Base-by-base conservation (phyloP, 2,888 invertebrate genomes). In the Rhagonycha lutea region DNA sequence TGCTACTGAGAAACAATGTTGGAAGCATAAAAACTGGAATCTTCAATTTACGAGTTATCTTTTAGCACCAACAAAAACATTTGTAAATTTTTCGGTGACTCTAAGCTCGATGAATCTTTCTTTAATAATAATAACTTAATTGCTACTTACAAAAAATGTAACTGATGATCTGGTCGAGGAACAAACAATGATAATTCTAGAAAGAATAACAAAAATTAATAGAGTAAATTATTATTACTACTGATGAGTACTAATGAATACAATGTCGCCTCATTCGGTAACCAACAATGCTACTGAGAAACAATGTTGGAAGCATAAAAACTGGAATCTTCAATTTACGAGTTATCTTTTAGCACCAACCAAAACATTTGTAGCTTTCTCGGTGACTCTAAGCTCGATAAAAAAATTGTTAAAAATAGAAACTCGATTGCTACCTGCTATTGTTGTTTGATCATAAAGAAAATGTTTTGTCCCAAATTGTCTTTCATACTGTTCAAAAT, bases 401-500 rank as follows among this genome's bases (percentile, higher is more conserved):
- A 60, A 60, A 18, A 60, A 60, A 11, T 69, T 11, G 7, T 69
- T 60, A 29, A 67, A 24, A n/a, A 14, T 18, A 32, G 18, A 9
- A 28, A 24, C 23, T 10, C 0, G 9, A 5, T 23, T 5, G 5
- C 11, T 63, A 11, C 18, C 3, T 63, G 14, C 1, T 9, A 12
- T 32, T 32, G 4, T 32, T 0, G n/a, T 2, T 4, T 3, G n/a
- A 47, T 68, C 70, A 74, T 72, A 76, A 74, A 71, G 73, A 32
- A 65, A 47, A n/a, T 4, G n/a, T n/a, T n/a, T n/a, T n/a, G 18
- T 18, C 18, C 32, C n/a, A 14, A 74, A 77, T 61, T 61, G 71
- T 69, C 69, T 85, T 86, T 85, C 78, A 85, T 85, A 84, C 86
- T 18, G 18, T 76, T 86, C 84, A 85, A 85, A 74, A 61, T 78